Evolutionary conservation across 53 echinoderm and acorn worm genomes (phyloP), one percentile per base, ranked within the genome.

Genomic region (Mesocentrotus franciscanus): DNA sequence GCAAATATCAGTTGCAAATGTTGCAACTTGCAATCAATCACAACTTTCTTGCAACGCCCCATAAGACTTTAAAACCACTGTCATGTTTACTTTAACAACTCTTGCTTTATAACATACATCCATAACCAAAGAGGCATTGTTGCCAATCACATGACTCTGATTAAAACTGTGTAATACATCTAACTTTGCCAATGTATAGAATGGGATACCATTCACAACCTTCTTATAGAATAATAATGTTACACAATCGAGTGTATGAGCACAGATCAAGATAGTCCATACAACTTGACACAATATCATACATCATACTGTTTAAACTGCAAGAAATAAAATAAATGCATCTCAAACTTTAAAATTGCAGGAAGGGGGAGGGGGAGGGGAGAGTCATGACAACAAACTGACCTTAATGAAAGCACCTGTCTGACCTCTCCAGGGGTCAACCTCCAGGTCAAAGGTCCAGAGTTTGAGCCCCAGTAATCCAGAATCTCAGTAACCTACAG

Each of bases 371-470:
- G 2, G 42, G 81, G 9, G 0, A 17, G 49, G 6, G 49, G 20
- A 64, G 64, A 18, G 64, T 18, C 79, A 42, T 42, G 8, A 42
- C 7, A 13, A 12, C 33, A 27, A 87, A 58, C 97, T 91, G 93
- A 99, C 99, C 99, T 97, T 14, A 99, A 93, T 93, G 99, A 97
- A 60, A 98, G 96, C 62, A 99, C 97, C 94, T 97, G 97, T 95
- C 99, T 97, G 96, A 99, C 98, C 96, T 99, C 99, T 94, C 97
- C 97, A 17, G 99, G 99, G 94, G 99, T 99, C 96, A 99, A 95
- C 49, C 99, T 96, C 99, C 99, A 99, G 92, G 99, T 99, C 96
- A 99, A 96, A 95, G 99, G 99, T 95, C 99, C 99, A n/a, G 99
- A 99, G 85, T 99, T 99, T 33, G 98, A 95, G 9, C 99, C 99